These are phyloP conservation scores for Palloptera scutellata DNA, from an alignment of 2,888 invertebrate species.

Conservation along the genomic window DNA sequence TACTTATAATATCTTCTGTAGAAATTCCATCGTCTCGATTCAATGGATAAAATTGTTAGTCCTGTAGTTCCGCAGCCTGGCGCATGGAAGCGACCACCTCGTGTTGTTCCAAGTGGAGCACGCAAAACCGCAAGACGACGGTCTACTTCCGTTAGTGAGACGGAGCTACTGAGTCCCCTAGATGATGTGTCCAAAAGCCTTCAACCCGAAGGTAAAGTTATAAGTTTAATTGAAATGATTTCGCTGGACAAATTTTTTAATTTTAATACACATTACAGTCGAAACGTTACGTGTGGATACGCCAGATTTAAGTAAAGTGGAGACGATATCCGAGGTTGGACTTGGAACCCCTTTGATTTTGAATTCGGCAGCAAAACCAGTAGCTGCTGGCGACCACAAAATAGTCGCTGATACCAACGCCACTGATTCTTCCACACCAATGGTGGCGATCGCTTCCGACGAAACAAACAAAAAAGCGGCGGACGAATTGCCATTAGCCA, in stretches of 20 bases:
- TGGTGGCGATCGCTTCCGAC: conserved; percentile 19
- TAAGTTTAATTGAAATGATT: background rate
- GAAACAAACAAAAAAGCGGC: background rate
- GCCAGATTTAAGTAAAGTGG: conserved; percentile 48
- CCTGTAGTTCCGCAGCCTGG: conserved; percentile 91
- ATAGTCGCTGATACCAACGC: conserved; percentile 38
- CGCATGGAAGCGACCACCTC: conserved; percentile 75
- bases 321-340: conserved; percentile 44
- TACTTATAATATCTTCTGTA: conserved; percentile 25
- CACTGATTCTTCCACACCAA: conserved; percentile 28
- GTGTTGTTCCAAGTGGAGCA: conserved; percentile 60
- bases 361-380: conserved; percentile 48
- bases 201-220: conserved; percentile 10
- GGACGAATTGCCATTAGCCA: conserved; percentile 1
- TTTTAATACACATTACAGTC: background rate
- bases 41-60: conserved; percentile 89
- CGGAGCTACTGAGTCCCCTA: conserved; percentile 63
- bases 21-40: conserved; percentile 73
- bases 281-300: conserved; percentile 55
- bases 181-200: conserved; percentile 55
- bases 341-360: conserved; percentile 54
- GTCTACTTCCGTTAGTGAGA: conserved; percentile 66
- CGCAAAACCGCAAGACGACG: conserved; percentile 59
- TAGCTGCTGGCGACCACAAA: conserved; percentile 52
- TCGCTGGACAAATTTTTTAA: background rate